A percentile compares a stretch with the other conserved stretches of the same genome.
Conservation (phyloP, 2,888 invertebrate species). For the Eugnorisma glareosa region DNA sequence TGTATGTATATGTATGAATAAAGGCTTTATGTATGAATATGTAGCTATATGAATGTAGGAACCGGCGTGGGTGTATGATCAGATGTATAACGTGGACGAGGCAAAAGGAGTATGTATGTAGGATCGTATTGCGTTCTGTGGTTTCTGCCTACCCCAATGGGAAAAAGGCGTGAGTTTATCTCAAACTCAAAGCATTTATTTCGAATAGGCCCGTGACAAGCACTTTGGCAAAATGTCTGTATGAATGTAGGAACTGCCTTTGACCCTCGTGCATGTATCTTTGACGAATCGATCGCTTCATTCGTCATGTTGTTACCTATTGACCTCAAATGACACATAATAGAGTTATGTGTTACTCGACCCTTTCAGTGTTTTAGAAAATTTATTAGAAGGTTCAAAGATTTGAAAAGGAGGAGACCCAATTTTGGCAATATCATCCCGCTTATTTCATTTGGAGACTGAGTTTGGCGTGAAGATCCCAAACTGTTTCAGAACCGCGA, state of each 20-base stretch:
- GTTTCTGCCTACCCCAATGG: background rate
- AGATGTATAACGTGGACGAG: background rate
- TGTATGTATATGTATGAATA: background rate
- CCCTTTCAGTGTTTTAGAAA: background rate
- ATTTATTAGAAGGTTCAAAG: background rate
- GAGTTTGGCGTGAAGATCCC: background rate
- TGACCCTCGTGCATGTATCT: background rate
- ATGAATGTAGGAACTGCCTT: background rate
- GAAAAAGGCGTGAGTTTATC: background rate
- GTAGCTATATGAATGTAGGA: background rate
- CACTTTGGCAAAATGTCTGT: too few species aligned
- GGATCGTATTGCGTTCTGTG: too few species aligned
- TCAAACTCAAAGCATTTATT: too few species aligned
- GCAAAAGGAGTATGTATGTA: background rate
- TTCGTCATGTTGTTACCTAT: background rate
- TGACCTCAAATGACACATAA: conserved; percentile 11
- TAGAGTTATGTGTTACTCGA: background rate
- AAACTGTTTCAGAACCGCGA: background rate
- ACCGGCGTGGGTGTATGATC: background rate
- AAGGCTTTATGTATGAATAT: background rate
- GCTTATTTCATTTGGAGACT: background rate
- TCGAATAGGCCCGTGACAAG: too few species aligned
- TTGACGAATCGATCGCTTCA: conserved; percentile 24
- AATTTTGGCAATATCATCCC: background rate
- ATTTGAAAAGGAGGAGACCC: background rate